A percentile compares a stretch with the other conserved stretches of the same genome.
Evolutionary conservation across 2,797 vertebrate genomes (phyloP).

Genomic region (Scomberomorus guttatus): DNA sequence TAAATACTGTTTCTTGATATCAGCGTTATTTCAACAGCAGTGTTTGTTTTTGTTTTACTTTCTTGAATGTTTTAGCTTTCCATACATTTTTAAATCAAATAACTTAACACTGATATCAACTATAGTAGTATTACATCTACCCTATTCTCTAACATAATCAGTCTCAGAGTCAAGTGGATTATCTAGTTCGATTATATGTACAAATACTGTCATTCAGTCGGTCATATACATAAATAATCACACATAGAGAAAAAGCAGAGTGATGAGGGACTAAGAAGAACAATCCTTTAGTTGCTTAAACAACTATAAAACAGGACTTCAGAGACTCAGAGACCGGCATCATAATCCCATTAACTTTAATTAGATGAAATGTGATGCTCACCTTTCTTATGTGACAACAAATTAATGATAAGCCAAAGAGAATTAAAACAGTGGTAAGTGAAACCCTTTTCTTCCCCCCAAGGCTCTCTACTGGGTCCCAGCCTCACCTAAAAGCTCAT

Average conservation of each 20-base stretch:
- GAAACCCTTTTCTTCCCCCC: slow-evolving; percentile 73
- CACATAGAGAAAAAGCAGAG: slow-evolving; percentile 23
- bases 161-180: neutral
- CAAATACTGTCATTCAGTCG: slow-evolving; percentile 15
- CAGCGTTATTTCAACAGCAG: slow-evolving; percentile 13
- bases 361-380: slow-evolving; percentile 73
- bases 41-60: neutral
- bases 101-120: too few species aligned
- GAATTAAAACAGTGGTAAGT: slow-evolving; percentile 79
- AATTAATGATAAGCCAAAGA: slow-evolving; percentile 77
- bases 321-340: slow-evolving; percentile 52
- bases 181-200: slow-evolving; percentile 8
- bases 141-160: slow-evolving; percentile 1
- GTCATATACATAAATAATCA: neutral
- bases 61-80: neutral
- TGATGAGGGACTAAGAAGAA: slow-evolving; percentile 36
- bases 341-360: slow-evolving; percentile 79
- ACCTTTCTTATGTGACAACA: slow-evolving; percentile 78
- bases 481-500: slow-evolving; percentile 82
- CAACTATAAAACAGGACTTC: slow-evolving; percentile 50
- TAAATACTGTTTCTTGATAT: slow-evolving; percentile 24
- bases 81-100: neutral
- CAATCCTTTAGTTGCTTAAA: slow-evolving; percentile 37
- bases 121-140: neutral
- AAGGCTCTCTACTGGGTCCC: slow-evolving; percentile 77